Evolutionary conservation across 2,113 vertebrate species (phyloP).

Genomic region (Damaliscus lunatus): DNA sequence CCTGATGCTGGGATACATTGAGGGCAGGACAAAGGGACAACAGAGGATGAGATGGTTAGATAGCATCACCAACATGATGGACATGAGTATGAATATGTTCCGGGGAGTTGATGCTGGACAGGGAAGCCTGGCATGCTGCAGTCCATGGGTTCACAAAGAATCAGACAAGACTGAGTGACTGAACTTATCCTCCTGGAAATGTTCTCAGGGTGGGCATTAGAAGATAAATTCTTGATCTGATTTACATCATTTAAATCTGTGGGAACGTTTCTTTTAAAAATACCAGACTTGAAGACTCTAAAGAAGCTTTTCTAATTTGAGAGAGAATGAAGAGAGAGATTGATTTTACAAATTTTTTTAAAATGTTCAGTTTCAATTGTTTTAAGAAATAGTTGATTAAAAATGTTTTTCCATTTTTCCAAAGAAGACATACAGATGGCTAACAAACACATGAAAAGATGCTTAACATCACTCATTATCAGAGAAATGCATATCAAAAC

Average conservation of each 20-base stretch:
- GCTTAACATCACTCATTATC: too few relatives aligned
- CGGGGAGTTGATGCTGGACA: neutral
- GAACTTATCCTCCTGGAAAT: neutral
- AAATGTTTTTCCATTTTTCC: neutral
- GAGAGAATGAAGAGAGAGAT: neutral
- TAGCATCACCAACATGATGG: accelerated
- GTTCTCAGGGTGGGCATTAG: neutral
- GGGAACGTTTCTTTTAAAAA: neutral
- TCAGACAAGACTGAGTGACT: neutral
- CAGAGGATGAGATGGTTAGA: neutral
- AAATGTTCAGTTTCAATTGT: neutral
- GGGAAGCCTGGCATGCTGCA: neutral
- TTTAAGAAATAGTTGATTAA: neutral
- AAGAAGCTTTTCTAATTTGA: neutral
- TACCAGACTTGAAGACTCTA: neutral
- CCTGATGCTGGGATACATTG: neutral
- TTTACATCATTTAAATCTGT: neutral
- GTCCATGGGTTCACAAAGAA: neutral
- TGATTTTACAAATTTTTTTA: neutral
- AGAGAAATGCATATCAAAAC: too few relatives aligned
- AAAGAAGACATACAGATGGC: neutral
- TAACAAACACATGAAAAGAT: too few relatives aligned
- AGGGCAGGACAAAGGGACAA: neutral
- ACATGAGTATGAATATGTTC: neutral
- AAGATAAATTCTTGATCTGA: neutral